Percentiles rank a stretch among this genome's conserved stretches.
These are phyloP conservation scores for Phalacrocorax carbo DNA, from an alignment of 2,113 vertebrate species.

Conservation along the genomic window DNA sequence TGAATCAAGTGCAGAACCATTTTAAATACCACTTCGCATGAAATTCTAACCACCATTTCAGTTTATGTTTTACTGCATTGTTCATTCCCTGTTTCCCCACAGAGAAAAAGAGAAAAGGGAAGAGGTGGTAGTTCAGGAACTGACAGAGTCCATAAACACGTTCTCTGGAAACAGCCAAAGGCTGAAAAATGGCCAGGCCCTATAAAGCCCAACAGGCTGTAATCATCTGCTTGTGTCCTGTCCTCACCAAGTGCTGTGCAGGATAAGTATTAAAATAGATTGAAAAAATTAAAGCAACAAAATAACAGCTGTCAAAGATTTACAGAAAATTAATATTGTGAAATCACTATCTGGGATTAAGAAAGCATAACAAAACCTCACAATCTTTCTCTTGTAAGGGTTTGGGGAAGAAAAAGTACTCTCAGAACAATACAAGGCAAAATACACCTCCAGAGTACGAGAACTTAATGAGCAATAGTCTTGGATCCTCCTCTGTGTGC, in stretches of 20 bases:
- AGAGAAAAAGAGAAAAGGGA: not conserved
- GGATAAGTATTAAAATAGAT: not conserved
- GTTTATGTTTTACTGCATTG: not conserved
- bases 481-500: not conserved
- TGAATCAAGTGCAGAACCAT: not conserved
- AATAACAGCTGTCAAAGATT: not conserved
- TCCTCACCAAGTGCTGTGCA: not conserved
- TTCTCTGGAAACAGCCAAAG: not conserved
- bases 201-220: not conserved
- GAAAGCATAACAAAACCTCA: not conserved
- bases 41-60: not conserved
- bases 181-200: not conserved
- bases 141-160: not conserved
- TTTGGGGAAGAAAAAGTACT: not conserved
- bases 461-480: not conserved
- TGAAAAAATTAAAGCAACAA: not conserved
- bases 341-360: not conserved
- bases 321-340: not conserved
- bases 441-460: not conserved
- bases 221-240: not conserved
- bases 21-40: not conserved
- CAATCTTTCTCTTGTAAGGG: not conserved
- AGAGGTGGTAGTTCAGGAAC: not conserved
- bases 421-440: not conserved
- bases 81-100: not conserved